Conservation (phyloP, 2,888 invertebrate genomes). For the Chloroclystis v-ata region DNA sequence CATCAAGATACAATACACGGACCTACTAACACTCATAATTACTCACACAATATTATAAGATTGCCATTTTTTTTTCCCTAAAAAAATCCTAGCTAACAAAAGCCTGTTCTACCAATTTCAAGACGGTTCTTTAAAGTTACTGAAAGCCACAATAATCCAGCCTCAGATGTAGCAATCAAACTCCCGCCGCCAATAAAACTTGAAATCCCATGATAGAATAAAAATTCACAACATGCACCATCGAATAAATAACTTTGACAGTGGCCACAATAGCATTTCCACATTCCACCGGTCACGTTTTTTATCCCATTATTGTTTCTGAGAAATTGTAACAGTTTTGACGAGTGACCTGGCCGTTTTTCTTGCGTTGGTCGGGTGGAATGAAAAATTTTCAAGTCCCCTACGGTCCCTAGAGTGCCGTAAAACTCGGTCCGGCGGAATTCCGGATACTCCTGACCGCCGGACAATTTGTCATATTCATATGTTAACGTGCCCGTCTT, state of each 20-base stretch:
- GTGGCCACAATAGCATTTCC: slow-evolving; percentile 65
- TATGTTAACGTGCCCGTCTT: slow-evolving; percentile 77
- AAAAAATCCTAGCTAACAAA: no score
- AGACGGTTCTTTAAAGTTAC: slow-evolving; percentile 2
- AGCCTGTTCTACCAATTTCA: no score
- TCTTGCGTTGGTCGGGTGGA: slow-evolving; percentile 65
- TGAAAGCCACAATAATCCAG: slow-evolving; percentile 11
- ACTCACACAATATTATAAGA: no score
- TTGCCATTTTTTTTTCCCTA: no score
- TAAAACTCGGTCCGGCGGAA: slow-evolving; percentile 68
- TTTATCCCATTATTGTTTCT: slow-evolving; percentile 76
- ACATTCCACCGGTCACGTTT: slow-evolving; percentile 63
- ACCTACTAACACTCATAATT: no score
- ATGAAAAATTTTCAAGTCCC: slow-evolving; percentile 78
- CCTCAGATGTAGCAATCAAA: slow-evolving; percentile 44
- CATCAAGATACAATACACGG: no score
- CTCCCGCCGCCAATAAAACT: slow-evolving; percentile 62
- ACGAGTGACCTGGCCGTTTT: slow-evolving; percentile 75
- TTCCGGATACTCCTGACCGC: slow-evolving; percentile 59
- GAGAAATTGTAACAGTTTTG: slow-evolving; percentile 78
- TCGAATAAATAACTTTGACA: slow-evolving; percentile 78
- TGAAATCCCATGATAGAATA: slow-evolving; percentile 71
- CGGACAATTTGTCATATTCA: slow-evolving; percentile 79
- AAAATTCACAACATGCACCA: slow-evolving; percentile 70
- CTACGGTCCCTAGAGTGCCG: slow-evolving; percentile 67